These are phyloP conservation scores for Sebastes steindachneri DNA, from an alignment of 2,797 vertebrate species.

Conservation along the genomic window DNA sequence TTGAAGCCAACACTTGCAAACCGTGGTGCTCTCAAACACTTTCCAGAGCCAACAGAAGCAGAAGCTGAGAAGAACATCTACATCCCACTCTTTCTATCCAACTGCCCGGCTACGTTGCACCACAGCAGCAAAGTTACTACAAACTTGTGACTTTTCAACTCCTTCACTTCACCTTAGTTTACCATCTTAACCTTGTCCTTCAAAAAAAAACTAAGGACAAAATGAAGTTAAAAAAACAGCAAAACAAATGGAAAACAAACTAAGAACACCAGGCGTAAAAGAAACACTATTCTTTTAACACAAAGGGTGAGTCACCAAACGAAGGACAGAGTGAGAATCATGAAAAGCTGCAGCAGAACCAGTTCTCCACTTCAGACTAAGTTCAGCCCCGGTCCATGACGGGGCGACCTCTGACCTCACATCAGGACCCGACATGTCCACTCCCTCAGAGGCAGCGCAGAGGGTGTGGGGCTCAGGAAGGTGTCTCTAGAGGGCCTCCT, in stretches of 20 bases:
- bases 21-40: conserved; percentile 30
- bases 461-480: conserved; percentile 36
- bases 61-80: conserved; percentile 41
- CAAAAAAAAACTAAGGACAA: conserved; percentile 54
- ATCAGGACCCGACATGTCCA: conserved; percentile 40
- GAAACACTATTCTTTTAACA: conserved; percentile 59
- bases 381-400: conserved; percentile 26
- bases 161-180: conserved; percentile 66
- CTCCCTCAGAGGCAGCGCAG: conserved; percentile 19
- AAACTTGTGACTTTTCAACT: conserved; percentile 65
- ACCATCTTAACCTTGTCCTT: conserved; percentile 48
- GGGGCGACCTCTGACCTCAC: conserved; percentile 42
- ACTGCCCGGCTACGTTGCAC: conserved; percentile 53
- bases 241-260: conserved; percentile 58
- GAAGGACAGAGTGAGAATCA: conserved; percentile 37
- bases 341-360: conserved; percentile 62
- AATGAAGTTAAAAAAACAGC: conserved; percentile 29
- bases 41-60: conserved; percentile 34
- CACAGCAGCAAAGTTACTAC: conserved; percentile 60
- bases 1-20: conserved; percentile 25
- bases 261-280: conserved; percentile 55
- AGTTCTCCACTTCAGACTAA: conserved; percentile 59
- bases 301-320: conserved; percentile 51
- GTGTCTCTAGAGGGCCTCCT: conserved; percentile 30
- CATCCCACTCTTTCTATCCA: conserved; percentile 43